These are phyloP conservation scores for Panzeria rudis DNA, from an alignment of 2,888 invertebrate species.

Conservation along the genomic window DNA sequence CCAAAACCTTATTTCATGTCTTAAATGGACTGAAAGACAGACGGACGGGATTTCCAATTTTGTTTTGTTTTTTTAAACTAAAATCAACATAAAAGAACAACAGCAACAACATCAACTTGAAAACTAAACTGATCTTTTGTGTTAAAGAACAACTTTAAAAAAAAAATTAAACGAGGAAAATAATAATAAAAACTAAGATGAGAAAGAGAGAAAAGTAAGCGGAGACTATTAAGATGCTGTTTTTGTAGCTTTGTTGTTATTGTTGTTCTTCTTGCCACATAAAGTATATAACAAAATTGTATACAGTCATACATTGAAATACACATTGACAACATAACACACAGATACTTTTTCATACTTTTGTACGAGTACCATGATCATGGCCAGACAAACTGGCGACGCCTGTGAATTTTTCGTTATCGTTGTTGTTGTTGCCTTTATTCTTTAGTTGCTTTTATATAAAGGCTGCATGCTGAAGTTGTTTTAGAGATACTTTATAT, in stretches of 20 bases:
- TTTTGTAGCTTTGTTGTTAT: conserved; percentile 14
- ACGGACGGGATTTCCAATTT: conserved; percentile 60
- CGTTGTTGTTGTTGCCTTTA: conserved; percentile 33
- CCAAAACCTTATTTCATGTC: conserved; percentile 59
- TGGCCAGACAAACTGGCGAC: conserved; percentile 82
- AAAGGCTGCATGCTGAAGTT: conserved; percentile 60
- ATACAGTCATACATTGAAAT: conserved; percentile 25
- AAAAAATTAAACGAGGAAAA: conserved; percentile 27
- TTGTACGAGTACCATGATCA: conserved; percentile 72
- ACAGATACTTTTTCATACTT: conserved; percentile 53
- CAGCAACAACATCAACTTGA: conserved; percentile 42
- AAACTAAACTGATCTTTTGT: conserved; percentile 66
- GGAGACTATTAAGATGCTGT: conserved; percentile 62
- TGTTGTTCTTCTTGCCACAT: conserved; percentile 50
- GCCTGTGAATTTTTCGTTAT: conserved; percentile 79
- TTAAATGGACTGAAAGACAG: conserved; percentile 37
- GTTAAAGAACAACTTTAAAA: conserved; percentile 50
- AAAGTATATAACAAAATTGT: conserved; percentile 41
- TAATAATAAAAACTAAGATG: conserved; percentile 32
- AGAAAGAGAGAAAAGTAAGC: conserved; percentile 50
- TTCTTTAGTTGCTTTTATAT: conserved; percentile 43
- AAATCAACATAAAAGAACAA: conserved; percentile 55
- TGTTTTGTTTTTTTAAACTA: conserved; percentile 2
- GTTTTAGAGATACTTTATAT: conserved; percentile 62
- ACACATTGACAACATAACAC: conserved; percentile 39